A percentile compares a stretch with the other conserved stretches of the same genome.
Evolutionary conservation across 2,888 invertebrate species (phyloP).

Genomic region (Heliconius sara): DNA sequence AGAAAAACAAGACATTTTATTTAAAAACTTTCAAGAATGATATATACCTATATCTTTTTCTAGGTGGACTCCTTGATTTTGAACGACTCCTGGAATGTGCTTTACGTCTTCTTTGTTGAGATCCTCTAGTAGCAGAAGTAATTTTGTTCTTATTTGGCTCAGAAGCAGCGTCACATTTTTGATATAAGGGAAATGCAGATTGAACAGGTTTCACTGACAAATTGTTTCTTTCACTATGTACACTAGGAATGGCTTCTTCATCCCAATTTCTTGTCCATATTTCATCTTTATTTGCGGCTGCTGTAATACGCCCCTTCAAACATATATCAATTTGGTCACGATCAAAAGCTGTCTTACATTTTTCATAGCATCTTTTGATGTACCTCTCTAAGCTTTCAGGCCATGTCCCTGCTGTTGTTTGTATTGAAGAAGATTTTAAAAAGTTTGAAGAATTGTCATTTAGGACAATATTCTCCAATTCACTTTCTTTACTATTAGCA

Average conservation of each 20-base stretch:
- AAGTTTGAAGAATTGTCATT: slow-evolving; percentile 64
- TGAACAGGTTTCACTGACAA: slow-evolving; percentile 86
- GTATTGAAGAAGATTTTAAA: slow-evolving; percentile 68
- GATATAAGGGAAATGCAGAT: slow-evolving; percentile 84
- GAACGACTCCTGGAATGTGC: slow-evolving; percentile 71
- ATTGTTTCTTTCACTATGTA: slow-evolving; percentile 90
- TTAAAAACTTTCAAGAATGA: not conserved
- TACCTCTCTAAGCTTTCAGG: slow-evolving; percentile 92
- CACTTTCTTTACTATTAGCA: slow-evolving; percentile 52
- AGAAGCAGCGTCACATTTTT: slow-evolving; percentile 74
- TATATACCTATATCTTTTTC: slow-evolving; percentile 78
- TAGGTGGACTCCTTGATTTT: slow-evolving; percentile 78
- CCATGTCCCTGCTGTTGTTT: slow-evolving; percentile 86
- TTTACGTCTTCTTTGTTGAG: slow-evolving; percentile 69
- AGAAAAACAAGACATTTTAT: not conserved
- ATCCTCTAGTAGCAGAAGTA: slow-evolving; percentile 53
- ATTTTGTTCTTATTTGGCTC: slow-evolving; percentile 54
- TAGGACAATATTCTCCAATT: slow-evolving; percentile 57
- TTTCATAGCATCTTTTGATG: slow-evolving; percentile 95
- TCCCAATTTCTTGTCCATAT: slow-evolving; percentile 97
- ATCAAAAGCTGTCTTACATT: slow-evolving; percentile 93
- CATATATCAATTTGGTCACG: slow-evolving; percentile 97
- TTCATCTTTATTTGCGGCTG: slow-evolving; percentile 93
- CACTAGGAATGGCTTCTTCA: slow-evolving; percentile 95
- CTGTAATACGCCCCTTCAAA: slow-evolving; percentile 96